These are phyloP conservation scores for Pterobdella sp. DNA, from an alignment of 2,888 invertebrate genomes.

Conservation along the genomic window DNA sequence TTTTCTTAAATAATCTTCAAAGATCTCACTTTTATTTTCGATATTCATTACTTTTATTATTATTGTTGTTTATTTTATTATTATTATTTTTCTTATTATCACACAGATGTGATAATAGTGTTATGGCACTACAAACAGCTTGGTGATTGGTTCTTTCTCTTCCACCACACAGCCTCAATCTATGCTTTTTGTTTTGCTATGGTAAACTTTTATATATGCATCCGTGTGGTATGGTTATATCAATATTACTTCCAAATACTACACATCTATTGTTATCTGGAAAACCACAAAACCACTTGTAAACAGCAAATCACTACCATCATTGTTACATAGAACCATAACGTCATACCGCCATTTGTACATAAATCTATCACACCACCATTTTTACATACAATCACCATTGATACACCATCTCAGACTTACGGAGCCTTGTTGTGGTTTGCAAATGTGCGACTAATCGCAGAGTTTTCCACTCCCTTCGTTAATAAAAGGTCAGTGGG, in stretches of 20 bases:
- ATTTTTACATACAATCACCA: no score
- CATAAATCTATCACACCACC: background rate
- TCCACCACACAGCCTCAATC: constrained; percentile 49
- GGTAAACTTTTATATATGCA: constrained; percentile 36
- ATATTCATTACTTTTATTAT: no score
- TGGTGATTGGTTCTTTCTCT: constrained; percentile 45
- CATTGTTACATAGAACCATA: background rate
- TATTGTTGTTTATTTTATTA: no score
- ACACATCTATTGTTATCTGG: background rate
- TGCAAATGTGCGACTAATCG: constrained; percentile 49
- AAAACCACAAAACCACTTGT: background rate
- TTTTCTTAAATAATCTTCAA: no score
- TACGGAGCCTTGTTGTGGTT: constrained; percentile 47
- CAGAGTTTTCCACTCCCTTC: constrained; percentile 50
- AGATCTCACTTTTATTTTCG: no score
- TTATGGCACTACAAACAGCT: constrained; percentile 43
- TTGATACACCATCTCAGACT: constrained; percentile 42
- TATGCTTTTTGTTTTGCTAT: constrained; percentile 48
- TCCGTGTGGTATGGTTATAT: background rate
- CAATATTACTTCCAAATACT: background rate
- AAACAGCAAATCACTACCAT: background rate
- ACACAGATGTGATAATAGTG: constrained; percentile 45
- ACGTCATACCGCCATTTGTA: background rate
- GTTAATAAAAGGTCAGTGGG: constrained; percentile 48
- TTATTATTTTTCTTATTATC: no score